Base-by-base conservation (phyloP, 2,797 vertebrate species). In the Hyperoplus immaculatus region DNA sequence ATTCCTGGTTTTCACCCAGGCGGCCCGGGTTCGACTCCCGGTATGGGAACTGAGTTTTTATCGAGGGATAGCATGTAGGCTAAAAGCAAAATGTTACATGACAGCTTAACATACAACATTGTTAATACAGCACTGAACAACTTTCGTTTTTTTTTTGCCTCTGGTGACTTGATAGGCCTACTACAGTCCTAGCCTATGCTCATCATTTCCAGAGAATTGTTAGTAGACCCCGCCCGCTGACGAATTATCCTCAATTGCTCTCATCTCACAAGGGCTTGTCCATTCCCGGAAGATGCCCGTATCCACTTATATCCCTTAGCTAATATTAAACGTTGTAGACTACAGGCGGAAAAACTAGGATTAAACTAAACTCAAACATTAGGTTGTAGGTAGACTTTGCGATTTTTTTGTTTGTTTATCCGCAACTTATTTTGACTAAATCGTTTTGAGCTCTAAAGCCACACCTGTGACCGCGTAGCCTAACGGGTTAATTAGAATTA, bases 1-100 rank as follows among this genome's bases (percentile, higher is more conserved):
- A 96, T 95, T 95, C 94, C 93, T 95, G 94, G 94, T 95, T 95
- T 95, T 95, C 95, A 95, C 93, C 94, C 94, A 96, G 95, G 94
- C 93, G 94, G 93, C 94, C 93, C 90, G 94, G 94, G 93, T 95
- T 95, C 94, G 94, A 95, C 93, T 95, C 94, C 95, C 93, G 93
- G 94, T 96, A 94, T 95, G 94, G 94, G 94, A 95, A 95, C 41
- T 0, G 0, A 38, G 57, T 3, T 81, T 74, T 76, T 51, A 0
- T 29, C 1, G 2, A 1, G 12, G n/a, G 8, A 11, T 8, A 21
- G n/a, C 2, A 8, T 29, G 29, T 29, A 29, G 29, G 29, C 29
- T 29, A 29, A 29, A 29, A 29, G 29, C 29, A 29, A 29, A 29
- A 3, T 29, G 29, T 29, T 29, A 29, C 29, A 29, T 29, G 29